Percentiles rank a stretch among this genome's conserved stretches.
Evolutionary conservation across 2,113 vertebrate genomes (phyloP).

Genomic region (Camelus dromedarius): DNA sequence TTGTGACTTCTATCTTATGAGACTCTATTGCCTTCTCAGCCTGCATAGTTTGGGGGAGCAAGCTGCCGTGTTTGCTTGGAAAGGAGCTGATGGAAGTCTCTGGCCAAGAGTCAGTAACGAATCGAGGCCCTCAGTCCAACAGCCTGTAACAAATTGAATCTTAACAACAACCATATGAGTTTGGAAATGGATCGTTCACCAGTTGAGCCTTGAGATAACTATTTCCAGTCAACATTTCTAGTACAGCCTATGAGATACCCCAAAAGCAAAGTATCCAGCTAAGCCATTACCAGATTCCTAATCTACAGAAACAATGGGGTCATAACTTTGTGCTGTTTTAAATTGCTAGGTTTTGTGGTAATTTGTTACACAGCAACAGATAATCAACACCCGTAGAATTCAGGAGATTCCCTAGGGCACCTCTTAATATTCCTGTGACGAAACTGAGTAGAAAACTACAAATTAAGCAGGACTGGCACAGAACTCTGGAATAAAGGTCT

Average conservation of each 20-base stretch:
- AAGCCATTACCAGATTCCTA: not conserved
- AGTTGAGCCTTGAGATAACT: not conserved
- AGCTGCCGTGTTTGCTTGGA: not conserved
- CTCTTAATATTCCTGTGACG: not conserved
- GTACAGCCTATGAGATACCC: not conserved
- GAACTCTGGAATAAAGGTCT: not conserved
- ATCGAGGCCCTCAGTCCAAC: not conserved
- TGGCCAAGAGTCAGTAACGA: not conserved
- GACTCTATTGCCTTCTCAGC: not conserved
- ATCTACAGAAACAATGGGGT: not conserved
- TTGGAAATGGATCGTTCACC: not conserved
- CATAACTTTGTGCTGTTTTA: not conserved
- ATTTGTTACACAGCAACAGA: not conserved
- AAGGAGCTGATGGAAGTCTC: not conserved
- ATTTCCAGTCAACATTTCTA: not conserved
- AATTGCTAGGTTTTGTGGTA: not conserved
- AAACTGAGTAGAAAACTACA: not conserved
- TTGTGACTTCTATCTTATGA: not conserved
- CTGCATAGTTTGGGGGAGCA: not conserved
- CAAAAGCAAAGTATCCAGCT: not conserved
- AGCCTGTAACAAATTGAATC: not conserved
- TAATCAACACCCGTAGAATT: not conserved
- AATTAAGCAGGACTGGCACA: not conserved
- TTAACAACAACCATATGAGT: not conserved
- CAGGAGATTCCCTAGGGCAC: not conserved